Conservation (phyloP, 2,888 invertebrate species). For the Ormyrus thymus region DNA sequence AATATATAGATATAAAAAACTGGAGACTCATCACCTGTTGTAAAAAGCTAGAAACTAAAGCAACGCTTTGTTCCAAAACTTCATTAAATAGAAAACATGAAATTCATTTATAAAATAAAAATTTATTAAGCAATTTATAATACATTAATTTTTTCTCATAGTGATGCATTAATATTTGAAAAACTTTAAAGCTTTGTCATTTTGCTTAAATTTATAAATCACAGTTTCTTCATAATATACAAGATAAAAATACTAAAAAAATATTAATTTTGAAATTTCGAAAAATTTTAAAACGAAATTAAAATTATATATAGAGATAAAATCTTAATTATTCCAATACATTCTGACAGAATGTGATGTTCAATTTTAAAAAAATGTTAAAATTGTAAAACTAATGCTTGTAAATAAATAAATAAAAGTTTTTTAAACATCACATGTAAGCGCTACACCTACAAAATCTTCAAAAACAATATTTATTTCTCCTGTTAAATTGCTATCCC, state of each 20-base stretch:
- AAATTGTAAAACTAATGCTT: conserved; percentile 15
- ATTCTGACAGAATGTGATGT: too few relatives aligned
- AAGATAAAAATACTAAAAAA: conserved; percentile 19
- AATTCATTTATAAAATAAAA: neutral
- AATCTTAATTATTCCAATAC: too few relatives aligned
- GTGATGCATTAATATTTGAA: conserved; percentile 4
- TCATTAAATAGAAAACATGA: conserved; percentile 7
- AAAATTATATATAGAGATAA: too few relatives aligned
- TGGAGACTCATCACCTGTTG: neutral
- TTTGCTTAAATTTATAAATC: conserved; percentile 43
- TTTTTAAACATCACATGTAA: conserved; percentile 81
- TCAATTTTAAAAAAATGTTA: neutral
- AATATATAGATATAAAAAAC: conserved; percentile 10
- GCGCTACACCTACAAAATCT: conserved; percentile 90
- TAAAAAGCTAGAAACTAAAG: neutral
- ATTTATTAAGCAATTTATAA: neutral
- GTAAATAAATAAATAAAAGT: conserved; percentile 21
- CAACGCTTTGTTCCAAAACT: neutral
- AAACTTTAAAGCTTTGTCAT: conserved; percentile 36
- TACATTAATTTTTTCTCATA: conserved; percentile 15
- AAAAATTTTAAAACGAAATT: neutral
- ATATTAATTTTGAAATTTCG: neutral
- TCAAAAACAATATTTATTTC: conserved; percentile 91
- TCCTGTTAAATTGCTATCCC: conserved; percentile 88
- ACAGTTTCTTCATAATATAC: conserved; percentile 35